A percentile compares a stretch with the other conserved stretches of the same genome.
Evolutionary conservation across 2,797 vertebrate genomes (phyloP).

Genomic region (Sitta carolinensis): DNA sequence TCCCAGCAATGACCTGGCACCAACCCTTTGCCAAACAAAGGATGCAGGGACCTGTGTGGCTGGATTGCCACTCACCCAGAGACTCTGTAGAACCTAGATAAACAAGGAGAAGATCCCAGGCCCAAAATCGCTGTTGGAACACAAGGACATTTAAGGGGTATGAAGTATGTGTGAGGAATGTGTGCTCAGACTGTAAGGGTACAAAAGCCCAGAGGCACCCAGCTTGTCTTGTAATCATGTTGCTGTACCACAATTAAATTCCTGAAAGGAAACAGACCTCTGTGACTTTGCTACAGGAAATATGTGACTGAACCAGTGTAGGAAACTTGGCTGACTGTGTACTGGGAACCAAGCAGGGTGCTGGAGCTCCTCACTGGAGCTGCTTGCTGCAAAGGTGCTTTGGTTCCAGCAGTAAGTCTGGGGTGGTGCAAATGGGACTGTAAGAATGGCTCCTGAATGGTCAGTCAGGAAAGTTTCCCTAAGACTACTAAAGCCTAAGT

Average conservation of each 20-base stretch:
- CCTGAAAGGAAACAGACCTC: background rate
- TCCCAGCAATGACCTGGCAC: background rate
- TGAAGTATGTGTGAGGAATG: background rate
- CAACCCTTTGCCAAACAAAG: background rate
- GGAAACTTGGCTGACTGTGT: background rate
- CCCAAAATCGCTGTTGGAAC: rapidly evolving
- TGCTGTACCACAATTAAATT: background rate
- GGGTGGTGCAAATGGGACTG: background rate
- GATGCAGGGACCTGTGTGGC: no score
- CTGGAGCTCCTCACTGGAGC: background rate
- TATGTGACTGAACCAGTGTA: background rate
- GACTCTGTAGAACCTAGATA: background rate
- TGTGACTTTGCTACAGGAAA: background rate
- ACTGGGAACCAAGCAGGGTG: background rate
- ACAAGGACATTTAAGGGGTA: no score
- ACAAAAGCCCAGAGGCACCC: background rate
- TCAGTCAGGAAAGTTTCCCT: background rate
- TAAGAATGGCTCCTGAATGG: background rate
- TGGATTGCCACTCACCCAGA: background rate
- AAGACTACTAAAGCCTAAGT: background rate
- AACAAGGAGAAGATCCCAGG: background rate
- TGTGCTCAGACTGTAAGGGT: background rate
- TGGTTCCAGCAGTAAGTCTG: background rate
- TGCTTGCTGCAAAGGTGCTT: rapidly evolving
- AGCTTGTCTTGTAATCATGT: background rate